Evolutionary conservation across 2,113 vertebrate species (phyloP), one percentile per base, ranked within the genome.

Genomic region (Clarias batrachus): DNA sequence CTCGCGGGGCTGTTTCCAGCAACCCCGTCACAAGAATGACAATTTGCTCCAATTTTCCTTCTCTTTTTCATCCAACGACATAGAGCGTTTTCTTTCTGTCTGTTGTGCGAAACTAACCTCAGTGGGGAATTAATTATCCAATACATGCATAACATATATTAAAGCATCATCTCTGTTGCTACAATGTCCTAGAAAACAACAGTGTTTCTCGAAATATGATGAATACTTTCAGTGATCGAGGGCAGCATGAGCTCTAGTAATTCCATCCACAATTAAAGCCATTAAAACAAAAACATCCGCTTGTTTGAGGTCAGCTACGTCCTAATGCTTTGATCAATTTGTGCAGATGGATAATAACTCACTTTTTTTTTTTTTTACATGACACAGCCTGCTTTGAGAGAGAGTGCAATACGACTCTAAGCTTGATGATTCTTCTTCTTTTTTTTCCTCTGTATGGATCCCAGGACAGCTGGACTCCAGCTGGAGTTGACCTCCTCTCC

Each of bases 201-300:
- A 76, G 76, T 25, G 13, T 52, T 19, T 63, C 30, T 56, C 74
- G 10, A 52, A n/a, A 83, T 63, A 79, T 37, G 80, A 81, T 71
- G 78, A 79, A 86, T 63, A 13, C 56, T 19, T 21, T 63, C 66
- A 83, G 74, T 74, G 81, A 81, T 76, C n/a, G 30, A 33, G 66
- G 54, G 89, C 80, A 76, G 81, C 83, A 82, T 62, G 63, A 48
- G 81, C 70, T 71, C 63, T 71, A 27, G 59, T 74, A 86, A 81
- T 73, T 48, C 48, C 41, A 33, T 66, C 59, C 65, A 74, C 86
- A 83, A 81, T 89, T 88, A 87, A 78, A 81, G 70, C 66, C 82
- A 70, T 87, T 87, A 87, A 90, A 86, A 86, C 82, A 85, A 87
- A 83, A 89, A 84, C 83, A 71, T 65, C 74, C 84, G 79, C 86